phyloP scores from a whole-genome alignment of 2,888 invertebrate genomes.

The Agriopis leucophaearia region DNA sequence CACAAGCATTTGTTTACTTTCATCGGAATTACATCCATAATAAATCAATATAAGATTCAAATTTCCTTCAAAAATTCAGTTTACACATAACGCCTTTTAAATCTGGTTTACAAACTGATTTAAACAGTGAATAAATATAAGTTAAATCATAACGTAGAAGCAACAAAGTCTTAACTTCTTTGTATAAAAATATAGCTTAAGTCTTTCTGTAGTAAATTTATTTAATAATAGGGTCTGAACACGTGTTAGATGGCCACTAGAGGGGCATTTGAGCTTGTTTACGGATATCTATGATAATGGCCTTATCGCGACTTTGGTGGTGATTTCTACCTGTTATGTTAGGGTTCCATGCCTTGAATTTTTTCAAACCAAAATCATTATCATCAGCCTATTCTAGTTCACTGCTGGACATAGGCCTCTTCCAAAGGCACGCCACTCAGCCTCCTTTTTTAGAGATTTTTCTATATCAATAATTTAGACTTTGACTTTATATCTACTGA shows the following conservation, averaged over 20 bases:
- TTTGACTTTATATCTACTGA: no score
- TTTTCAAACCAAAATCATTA: no score
- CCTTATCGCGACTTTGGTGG: slow-evolving; percentile 53
- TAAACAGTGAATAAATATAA: slow-evolving; percentile 24
- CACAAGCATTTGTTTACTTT: slow-evolving; percentile 43
- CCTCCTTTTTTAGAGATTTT: no score
- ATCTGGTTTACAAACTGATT: slow-evolving; percentile 10
- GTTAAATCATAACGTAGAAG: not conserved
- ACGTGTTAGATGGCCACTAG: slow-evolving; percentile 83
- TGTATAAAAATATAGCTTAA: not conserved
- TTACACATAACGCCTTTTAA: slow-evolving; percentile 14
- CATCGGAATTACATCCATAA: slow-evolving; percentile 26
- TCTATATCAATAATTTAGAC: no score
- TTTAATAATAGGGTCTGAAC: slow-evolving; percentile 64
- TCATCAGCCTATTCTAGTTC: no score
- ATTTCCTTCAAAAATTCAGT: not conserved
- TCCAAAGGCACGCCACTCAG: no score
- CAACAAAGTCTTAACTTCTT: slow-evolving; percentile 9
- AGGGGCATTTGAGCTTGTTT: slow-evolving; percentile 72
- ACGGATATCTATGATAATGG: slow-evolving; percentile 63
- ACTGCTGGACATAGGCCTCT: no score
- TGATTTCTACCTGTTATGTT: slow-evolving; percentile 41
- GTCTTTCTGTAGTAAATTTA: slow-evolving; percentile 25
- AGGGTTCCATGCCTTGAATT: not conserved
- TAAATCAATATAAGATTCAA: fast-evolving